Evolutionary conservation across 2,113 vertebrate species (phyloP).

Genomic region (Cebus imitator): DNA sequence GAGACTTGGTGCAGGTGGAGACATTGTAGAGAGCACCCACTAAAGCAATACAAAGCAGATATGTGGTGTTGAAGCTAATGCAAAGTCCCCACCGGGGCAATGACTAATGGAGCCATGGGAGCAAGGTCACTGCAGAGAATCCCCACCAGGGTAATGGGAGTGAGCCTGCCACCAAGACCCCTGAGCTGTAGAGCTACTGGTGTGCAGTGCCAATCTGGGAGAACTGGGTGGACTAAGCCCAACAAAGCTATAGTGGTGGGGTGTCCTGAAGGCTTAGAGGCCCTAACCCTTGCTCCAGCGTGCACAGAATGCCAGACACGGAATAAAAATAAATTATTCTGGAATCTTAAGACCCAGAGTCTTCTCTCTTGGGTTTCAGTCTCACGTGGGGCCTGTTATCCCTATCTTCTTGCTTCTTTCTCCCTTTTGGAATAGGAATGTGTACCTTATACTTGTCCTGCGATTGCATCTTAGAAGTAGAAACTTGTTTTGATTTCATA

Average conservation of each 20-base stretch:
- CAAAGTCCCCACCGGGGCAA: too few species aligned
- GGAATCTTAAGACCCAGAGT: neutral
- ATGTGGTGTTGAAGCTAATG: neutral
- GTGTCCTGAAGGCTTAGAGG: neutral
- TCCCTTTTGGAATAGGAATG: neutral
- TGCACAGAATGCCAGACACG: neutral
- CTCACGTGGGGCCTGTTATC: neutral
- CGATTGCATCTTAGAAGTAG: neutral
- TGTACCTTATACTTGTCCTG: neutral
- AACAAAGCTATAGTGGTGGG: neutral
- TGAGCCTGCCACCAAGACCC: neutral
- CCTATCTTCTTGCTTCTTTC: neutral
- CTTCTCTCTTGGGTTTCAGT: neutral
- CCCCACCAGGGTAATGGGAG: neutral
- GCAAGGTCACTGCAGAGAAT: neutral
- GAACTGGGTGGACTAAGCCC: neutral
- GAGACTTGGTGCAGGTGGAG: neutral
- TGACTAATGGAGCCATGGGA: neutral
- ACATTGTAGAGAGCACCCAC: neutral
- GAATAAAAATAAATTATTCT: too few species aligned
- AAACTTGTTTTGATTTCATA: neutral
- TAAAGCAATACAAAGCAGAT: neutral
- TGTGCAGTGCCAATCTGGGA: neutral
- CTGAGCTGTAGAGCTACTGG: neutral
- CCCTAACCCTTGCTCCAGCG: neutral